phyloP scores from a whole-genome alignment of 1,140 invertebrate genomes.

The Ceratina calcarata region DNA sequence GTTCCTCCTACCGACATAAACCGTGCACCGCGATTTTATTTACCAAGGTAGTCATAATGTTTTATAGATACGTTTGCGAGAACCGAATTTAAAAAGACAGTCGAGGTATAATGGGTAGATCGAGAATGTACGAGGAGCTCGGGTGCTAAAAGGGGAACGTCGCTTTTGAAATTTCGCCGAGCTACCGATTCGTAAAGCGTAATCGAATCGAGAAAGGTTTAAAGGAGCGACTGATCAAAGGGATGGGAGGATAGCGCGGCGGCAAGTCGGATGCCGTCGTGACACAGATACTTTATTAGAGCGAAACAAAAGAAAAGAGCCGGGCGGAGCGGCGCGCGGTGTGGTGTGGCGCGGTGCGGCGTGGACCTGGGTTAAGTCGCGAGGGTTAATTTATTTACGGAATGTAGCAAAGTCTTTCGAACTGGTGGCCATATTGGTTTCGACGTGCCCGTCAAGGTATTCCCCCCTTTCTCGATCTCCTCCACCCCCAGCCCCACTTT shows the following conservation, averaged over 20 bases:
- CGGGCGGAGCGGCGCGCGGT: neutral
- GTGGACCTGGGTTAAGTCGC: no score
- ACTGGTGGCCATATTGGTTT: slow-evolving; percentile 66
- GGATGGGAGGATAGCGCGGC: neutral
- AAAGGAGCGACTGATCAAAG: slow-evolving; percentile 31
- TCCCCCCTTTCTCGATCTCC: slow-evolving; percentile 51
- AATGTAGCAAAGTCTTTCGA: slow-evolving; percentile 44
- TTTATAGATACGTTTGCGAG: neutral
- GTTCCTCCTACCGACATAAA: neutral
- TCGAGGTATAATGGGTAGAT: neutral
- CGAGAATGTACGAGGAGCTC: neutral
- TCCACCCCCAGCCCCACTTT: slow-evolving; percentile 48
- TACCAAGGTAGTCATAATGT: no score
- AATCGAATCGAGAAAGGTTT: slow-evolving; percentile 27
- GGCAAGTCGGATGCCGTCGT: slow-evolving; percentile 25
- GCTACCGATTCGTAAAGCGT: slow-evolving; percentile 15
- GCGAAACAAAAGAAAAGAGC: slow-evolving; percentile 13
- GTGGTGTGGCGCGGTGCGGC: no score
- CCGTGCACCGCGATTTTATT: no score
- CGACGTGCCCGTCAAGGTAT: slow-evolving; percentile 60
- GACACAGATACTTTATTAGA: slow-evolving; percentile 26
- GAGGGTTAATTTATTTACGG: slow-evolving; percentile 49
- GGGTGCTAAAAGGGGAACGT: neutral
- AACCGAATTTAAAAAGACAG: neutral
- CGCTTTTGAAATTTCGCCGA: slow-evolving; percentile 20